Evolutionary conservation across 2,888 invertebrate genomes (phyloP).

Genomic region (Euplagia quadripunctaria): DNA sequence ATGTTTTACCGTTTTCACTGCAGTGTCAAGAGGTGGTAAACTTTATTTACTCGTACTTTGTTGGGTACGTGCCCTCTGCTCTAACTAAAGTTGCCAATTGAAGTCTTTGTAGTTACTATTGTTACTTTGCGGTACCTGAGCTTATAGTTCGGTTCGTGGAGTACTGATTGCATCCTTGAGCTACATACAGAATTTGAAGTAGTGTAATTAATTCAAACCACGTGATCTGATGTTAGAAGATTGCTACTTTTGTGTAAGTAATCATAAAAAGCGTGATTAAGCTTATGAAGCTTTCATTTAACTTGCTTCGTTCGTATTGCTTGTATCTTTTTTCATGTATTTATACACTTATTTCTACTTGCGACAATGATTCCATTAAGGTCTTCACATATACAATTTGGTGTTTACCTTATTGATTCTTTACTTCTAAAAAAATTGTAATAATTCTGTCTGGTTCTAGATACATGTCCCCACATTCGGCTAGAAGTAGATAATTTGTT

Average conservation of each 20-base stretch:
- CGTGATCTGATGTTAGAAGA: neutral
- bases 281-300: neutral
- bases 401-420: no score
- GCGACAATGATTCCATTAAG: no score
- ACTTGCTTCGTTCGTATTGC: no score
- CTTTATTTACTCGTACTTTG: conserved; percentile 55
- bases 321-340: no score
- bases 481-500: no score
- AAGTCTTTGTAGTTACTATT: conserved; percentile 57
- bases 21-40: conserved; percentile 35
- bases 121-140: conserved; percentile 34
- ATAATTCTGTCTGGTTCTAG: no score
- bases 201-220: neutral
- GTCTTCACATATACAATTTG: no score
- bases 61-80: conserved; percentile 52
- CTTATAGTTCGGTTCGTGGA: conserved; percentile 32
- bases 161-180: conserved; percentile 19
- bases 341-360: no score
- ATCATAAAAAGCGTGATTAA: neutral
- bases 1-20: neutral
- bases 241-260: neutral
- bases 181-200: neutral
- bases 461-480: no score
- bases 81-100: conserved; percentile 58
- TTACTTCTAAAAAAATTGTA: no score